These are phyloP conservation scores for Ennomos quercinarius DNA, from an alignment of 2,888 invertebrate genomes.

Conservation along the genomic window DNA sequence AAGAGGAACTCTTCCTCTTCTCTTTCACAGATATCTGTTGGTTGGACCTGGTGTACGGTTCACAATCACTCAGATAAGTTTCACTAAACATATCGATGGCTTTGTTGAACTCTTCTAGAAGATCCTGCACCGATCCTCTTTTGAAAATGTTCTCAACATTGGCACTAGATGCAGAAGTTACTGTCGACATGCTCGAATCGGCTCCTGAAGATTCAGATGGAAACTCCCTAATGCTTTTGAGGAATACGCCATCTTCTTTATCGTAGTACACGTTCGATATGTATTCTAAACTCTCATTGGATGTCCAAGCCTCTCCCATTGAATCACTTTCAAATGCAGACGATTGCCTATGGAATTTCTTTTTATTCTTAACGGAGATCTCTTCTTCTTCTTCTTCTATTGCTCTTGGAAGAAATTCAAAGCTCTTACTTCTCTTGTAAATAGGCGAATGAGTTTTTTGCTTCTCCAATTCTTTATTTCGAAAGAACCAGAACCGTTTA, in stretches of 20 bases:
- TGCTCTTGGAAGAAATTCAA: conserved; percentile 75
- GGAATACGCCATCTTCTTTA: conserved; percentile 64
- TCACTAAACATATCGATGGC: conserved; percentile 78
- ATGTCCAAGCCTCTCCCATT: conserved; percentile 68
- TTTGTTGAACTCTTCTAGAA: conserved; percentile 73
- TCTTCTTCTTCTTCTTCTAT: conserved; percentile 61
- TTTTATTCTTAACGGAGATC: conserved; percentile 37
- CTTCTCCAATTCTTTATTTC: conserved; percentile 66
- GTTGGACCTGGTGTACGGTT: conserved; percentile 70
- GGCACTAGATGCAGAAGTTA: conserved; percentile 68
- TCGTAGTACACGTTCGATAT: conserved; percentile 72
- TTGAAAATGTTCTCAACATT: conserved; percentile 66
- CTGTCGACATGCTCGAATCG: conserved; percentile 67
- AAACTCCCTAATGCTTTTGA: conserved; percentile 71
- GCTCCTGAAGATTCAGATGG: conserved; percentile 60
- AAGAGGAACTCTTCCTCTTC: conserved; percentile 73
- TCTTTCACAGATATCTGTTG: conserved; percentile 50
- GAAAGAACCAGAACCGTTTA: conserved; percentile 77
- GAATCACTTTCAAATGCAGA: conserved; percentile 70
- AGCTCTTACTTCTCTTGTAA: conserved; percentile 77
- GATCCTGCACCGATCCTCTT: conserved; percentile 67
- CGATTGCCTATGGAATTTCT: conserved; percentile 57
- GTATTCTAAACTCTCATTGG: conserved; percentile 72
- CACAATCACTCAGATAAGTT: conserved; percentile 76
- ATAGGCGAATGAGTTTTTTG: conserved; percentile 57